These are phyloP conservation scores for Platyrinchus mystaceus DNA, from an alignment of 2,797 vertebrate genomes.

Conservation along the genomic window DNA sequence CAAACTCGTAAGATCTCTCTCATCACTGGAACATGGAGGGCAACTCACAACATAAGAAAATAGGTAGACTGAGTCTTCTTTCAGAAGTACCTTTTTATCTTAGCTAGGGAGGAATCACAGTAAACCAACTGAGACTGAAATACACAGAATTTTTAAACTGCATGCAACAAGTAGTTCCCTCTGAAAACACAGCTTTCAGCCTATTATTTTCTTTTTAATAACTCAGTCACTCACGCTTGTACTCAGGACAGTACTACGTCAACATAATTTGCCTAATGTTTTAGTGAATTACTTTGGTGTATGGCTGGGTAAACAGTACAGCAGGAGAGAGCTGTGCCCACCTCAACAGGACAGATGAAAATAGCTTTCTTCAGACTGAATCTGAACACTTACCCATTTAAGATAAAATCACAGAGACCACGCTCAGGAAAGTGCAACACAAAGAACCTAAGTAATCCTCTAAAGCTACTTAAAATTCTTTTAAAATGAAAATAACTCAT, in stretches of 20 bases:
- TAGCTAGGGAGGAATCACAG: neutral
- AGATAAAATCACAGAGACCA: neutral
- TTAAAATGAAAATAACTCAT: neutral
- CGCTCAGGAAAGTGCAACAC: neutral
- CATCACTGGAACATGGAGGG: neutral
- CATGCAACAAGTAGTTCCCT: neutral
- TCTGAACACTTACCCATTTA: neutral
- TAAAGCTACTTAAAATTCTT: slow-evolving; percentile 37
- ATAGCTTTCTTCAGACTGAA: neutral
- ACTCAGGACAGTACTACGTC: neutral
- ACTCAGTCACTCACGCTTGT: neutral
- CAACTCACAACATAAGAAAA: neutral
- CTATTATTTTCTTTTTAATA: neutral
- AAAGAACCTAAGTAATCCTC: neutral
- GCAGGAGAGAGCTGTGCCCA: neutral
- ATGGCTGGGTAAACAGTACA: neutral
- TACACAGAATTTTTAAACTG: neutral
- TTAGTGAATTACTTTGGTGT: neutral
- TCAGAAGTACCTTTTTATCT: neutral
- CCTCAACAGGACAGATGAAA: neutral
- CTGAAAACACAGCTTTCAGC: neutral
- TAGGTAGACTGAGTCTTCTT: neutral
- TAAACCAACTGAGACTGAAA: neutral
- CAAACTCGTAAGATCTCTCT: neutral
- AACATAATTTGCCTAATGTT: neutral